Evolutionary conservation across 2,888 invertebrate species (phyloP).

Genomic region (Parthenolecanium corni): DNA sequence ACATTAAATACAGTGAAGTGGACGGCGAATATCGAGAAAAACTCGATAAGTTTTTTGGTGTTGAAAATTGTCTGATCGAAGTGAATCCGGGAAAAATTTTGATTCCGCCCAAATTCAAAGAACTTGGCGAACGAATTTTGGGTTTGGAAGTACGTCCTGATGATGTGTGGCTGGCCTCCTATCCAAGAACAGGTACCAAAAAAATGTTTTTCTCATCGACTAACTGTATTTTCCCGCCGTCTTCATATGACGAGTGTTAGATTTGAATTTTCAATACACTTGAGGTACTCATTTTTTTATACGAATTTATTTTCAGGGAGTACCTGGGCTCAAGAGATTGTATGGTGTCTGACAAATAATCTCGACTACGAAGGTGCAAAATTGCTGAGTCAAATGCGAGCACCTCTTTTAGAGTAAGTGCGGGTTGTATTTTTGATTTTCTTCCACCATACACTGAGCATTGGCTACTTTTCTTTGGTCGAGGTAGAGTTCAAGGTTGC

Average conservation of each 20-base stretch:
- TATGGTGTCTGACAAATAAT: slow-evolving; percentile 74
- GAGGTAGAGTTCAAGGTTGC: too few relatives aligned
- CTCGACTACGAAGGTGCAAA: slow-evolving; percentile 64
- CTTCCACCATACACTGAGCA: too few relatives aligned
- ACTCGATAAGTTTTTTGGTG: slow-evolving; percentile 56
- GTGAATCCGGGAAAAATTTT: slow-evolving; percentile 60
- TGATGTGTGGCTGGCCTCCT: slow-evolving; percentile 78
- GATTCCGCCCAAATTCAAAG: slow-evolving; percentile 55
- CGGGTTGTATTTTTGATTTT: too few relatives aligned
- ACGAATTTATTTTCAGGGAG: slow-evolving; percentile 56
- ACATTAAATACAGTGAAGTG: slow-evolving; percentile 48
- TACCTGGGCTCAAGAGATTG: slow-evolving; percentile 89
- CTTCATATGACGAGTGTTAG: too few relatives aligned
- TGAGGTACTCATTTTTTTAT: too few relatives aligned
- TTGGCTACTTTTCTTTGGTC: too few relatives aligned
- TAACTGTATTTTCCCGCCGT: neutral
- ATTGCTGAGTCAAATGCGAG: slow-evolving; percentile 49
- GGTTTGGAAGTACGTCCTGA: slow-evolving; percentile 59
- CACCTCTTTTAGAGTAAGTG: slow-evolving; percentile 59
- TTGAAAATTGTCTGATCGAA: slow-evolving; percentile 56
- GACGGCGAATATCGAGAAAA: slow-evolving; percentile 48
- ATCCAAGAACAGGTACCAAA: slow-evolving; percentile 68
- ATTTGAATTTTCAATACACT: too few relatives aligned
- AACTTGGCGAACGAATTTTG: slow-evolving; percentile 56
- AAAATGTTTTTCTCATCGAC: slow-evolving; percentile 33